phyloP scores from a whole-genome alignment of 2,888 invertebrate species.

The Cerastis leucographa region DNA sequence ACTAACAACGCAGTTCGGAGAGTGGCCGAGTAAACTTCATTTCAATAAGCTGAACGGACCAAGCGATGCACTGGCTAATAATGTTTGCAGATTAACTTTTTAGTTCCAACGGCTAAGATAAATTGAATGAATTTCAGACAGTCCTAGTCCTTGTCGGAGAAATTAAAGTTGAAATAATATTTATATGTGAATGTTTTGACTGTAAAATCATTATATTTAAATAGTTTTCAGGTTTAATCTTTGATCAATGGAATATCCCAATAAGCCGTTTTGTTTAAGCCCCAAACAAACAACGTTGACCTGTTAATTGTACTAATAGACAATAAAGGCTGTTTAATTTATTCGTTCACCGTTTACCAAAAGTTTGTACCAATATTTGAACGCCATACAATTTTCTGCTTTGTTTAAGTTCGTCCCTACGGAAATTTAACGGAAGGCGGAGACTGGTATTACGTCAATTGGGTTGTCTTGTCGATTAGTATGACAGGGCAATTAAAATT shows the following conservation, averaged over 20 bases:
- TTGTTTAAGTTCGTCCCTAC: slow-evolving; percentile 34
- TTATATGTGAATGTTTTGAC: not conserved
- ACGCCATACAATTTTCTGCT: slow-evolving; percentile 36
- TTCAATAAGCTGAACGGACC: slow-evolving; percentile 66
- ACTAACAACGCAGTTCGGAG: slow-evolving; percentile 51
- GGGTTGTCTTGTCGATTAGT: not conserved
- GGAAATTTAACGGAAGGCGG: slow-evolving; percentile 19
- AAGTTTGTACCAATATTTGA: slow-evolving; percentile 48
- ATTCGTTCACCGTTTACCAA: slow-evolving; percentile 12
- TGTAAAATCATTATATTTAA: not conserved
- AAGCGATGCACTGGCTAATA: slow-evolving; percentile 62
- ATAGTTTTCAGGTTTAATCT: not conserved
- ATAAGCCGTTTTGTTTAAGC: slow-evolving; percentile 16
- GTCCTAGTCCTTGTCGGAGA: not conserved
- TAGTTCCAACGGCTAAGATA: not conserved
- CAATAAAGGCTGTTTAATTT: slow-evolving; percentile 18
- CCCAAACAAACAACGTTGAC: slow-evolving; percentile 23
- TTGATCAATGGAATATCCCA: not conserved
- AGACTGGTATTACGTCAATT: slow-evolving; percentile 16
- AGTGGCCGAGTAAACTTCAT: slow-evolving; percentile 63
- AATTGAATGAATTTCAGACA: slow-evolving; percentile 29
- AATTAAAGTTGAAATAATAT: not conserved
- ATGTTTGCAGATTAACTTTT: slow-evolving; percentile 49
- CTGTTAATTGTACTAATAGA: slow-evolving; percentile 30
- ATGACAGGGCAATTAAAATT: slow-evolving; percentile 1